These are phyloP conservation scores for Xyliphius kryptos DNA, from an alignment of 2,113 vertebrate genomes.

Conservation along the genomic window DNA sequence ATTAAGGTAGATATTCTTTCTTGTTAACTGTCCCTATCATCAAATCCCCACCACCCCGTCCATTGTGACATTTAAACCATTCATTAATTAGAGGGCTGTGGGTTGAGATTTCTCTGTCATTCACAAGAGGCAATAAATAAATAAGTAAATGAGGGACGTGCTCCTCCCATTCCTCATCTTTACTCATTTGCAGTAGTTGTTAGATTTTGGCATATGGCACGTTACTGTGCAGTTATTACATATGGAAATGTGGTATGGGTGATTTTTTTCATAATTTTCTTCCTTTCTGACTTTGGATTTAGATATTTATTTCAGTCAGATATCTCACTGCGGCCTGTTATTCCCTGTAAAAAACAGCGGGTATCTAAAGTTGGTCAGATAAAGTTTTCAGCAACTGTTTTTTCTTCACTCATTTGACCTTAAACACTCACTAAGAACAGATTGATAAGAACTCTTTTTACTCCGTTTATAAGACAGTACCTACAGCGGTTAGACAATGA, in stretches of 20 bases:
- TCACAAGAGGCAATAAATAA: constrained; percentile 62
- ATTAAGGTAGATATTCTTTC: constrained; percentile 66
- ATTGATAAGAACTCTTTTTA: too few relatives aligned
- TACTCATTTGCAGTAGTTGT: constrained; percentile 50
- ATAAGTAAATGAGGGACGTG: constrained; percentile 40
- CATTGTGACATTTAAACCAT: constrained; percentile 81
- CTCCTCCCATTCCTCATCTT: constrained; percentile 34
- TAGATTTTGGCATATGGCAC: constrained; percentile 44
- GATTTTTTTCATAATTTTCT: constrained; percentile 15
- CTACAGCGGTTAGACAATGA: too few relatives aligned
- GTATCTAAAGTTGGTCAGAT: too few relatives aligned
- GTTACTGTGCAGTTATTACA: constrained; percentile 38
- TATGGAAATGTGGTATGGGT: constrained; percentile 44
- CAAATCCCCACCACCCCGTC: too few relatives aligned
- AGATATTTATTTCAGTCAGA: too few relatives aligned
- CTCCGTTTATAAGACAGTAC: too few relatives aligned
- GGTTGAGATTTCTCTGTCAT: constrained; percentile 61
- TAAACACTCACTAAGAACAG: too few relatives aligned
- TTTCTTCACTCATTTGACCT: too few relatives aligned
- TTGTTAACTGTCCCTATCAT: constrained; percentile 71
- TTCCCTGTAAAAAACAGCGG: too few relatives aligned
- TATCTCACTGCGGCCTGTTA: too few relatives aligned
- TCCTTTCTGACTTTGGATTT: constrained; percentile 20
- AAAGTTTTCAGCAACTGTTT: too few relatives aligned
- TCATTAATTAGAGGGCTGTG: constrained; percentile 74